Base-by-base conservation (phyloP, 2,888 invertebrate species). In the Calameuta idolon region DNA sequence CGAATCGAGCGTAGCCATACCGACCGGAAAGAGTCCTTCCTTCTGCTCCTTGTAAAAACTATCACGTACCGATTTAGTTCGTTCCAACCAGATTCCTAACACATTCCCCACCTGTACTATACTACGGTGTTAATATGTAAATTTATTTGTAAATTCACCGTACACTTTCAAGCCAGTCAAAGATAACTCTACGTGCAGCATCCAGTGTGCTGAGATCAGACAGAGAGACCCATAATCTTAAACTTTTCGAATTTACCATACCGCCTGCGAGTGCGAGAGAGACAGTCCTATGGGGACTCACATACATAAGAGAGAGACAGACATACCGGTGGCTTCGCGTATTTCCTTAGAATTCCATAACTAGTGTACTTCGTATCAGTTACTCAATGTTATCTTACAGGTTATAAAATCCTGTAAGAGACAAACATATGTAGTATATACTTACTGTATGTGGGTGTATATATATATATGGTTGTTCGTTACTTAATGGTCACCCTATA, bases 401-500 rank as follows among this genome's bases (percentile, higher is more conserved):
- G 2, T 40, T 15, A 40, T 40, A 15, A 40, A 15, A 5, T 40
- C 5, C 15, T 40, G 15, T 40, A 40, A 40, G 40, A 40, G 5
- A 40, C 15, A 40, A 40, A 15, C 15, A 2, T 40, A 40, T 5
- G 5, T 40, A 15, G 40, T 40, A 40, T 15, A 5, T 40, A 15
- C 5, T 40, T 40, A 40, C 15, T 12, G 4, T 15, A 4, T 12
- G 15, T 15, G 15, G 3, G 3, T 33, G 4, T 37, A 12, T 12
- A 37, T 15, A 5, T 12, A 37, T 40, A 15, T 40, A 5, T 40
- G 15, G 69, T 34, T 74, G 34, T 74, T 83, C 80, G 78, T 80
- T 80, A 86, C 82, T 85, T 85, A 87, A 87, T 85, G 86, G 86
- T 84, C 85, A 83, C 84, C 83, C 85, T 84, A 83, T 87, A 85